Evolutionary conservation across 2,888 invertebrate species (phyloP).

Genomic region (Orchesellides sinensis): DNA sequence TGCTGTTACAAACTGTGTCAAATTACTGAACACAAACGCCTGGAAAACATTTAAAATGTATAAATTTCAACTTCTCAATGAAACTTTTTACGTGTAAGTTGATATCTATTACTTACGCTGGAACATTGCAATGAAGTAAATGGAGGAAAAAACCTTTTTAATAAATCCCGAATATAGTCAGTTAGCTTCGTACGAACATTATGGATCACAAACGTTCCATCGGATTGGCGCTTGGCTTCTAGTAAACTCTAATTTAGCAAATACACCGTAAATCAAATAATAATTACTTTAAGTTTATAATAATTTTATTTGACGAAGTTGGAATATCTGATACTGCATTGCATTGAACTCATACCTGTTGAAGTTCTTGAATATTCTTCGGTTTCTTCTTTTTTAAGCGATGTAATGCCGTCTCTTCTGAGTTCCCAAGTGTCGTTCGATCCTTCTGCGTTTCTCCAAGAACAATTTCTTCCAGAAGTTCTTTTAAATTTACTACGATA

Average conservation of each 20-base stretch:
- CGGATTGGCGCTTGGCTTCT: conserved; percentile 11
- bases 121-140: conserved; percentile 1
- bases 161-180: not conserved
- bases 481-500: not conserved
- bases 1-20: conserved; percentile 12
- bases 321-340: no score
- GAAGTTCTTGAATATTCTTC: conserved; percentile 8
- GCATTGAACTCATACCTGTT: conserved; percentile 8
- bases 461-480: not conserved
- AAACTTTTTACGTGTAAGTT: not conserved
- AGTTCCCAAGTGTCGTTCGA: not conserved
- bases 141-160: conserved; percentile 33
- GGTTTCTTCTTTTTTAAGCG: not conserved
- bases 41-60: not conserved
- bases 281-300: not conserved
- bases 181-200: not conserved
- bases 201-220: conserved; percentile 12
- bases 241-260: conserved; percentile 6
- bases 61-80: not conserved
- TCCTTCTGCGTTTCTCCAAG: no score
- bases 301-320: no score
- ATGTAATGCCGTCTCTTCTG: not conserved
- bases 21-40: conserved; percentile 42
- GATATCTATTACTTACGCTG: not conserved
- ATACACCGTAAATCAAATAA: not conserved